Conservation (phyloP, 2,888 invertebrate species). For the Cephus rjabovi region DNA sequence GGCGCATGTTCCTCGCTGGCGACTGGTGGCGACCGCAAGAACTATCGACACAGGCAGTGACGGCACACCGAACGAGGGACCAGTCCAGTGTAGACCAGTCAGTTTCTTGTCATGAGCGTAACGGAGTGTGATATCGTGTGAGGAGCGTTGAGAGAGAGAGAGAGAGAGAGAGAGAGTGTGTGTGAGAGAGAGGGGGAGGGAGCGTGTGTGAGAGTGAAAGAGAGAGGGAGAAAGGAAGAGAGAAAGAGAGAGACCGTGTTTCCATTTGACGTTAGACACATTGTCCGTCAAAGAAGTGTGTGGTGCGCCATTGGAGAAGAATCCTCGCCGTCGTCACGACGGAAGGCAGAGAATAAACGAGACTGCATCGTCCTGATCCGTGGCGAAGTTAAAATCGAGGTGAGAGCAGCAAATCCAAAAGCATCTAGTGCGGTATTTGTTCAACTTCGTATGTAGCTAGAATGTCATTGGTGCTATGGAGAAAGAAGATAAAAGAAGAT, state of each 20-base stretch:
- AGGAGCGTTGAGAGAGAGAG: neutral
- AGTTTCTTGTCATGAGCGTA: constrained; percentile 5
- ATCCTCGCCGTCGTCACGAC: neutral
- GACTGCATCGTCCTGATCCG: neutral
- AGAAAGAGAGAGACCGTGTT: neutral
- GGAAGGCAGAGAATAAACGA: neutral
- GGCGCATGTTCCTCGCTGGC: neutral
- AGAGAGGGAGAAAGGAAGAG: no score
- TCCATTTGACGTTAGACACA: neutral
- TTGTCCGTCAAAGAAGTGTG: neutral
- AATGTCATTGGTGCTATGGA: neutral
- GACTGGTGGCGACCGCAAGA: neutral
- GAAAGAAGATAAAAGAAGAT: neutral
- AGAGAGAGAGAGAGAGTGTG: neutral
- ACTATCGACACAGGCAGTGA: neutral
- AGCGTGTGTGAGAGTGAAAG: no score
- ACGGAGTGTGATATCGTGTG: neutral
- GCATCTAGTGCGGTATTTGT: neutral
- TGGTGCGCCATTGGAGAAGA: neutral
- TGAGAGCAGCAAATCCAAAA: neutral
- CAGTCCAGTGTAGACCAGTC: neutral
- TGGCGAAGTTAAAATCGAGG: neutral
- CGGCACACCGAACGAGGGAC: neutral
- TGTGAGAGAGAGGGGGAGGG: neutral
- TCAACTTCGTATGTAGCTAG: neutral